Evolutionary conservation across 2,797 vertebrate species (phyloP).

Genomic region (Tragelaphus eurycerus): DNA sequence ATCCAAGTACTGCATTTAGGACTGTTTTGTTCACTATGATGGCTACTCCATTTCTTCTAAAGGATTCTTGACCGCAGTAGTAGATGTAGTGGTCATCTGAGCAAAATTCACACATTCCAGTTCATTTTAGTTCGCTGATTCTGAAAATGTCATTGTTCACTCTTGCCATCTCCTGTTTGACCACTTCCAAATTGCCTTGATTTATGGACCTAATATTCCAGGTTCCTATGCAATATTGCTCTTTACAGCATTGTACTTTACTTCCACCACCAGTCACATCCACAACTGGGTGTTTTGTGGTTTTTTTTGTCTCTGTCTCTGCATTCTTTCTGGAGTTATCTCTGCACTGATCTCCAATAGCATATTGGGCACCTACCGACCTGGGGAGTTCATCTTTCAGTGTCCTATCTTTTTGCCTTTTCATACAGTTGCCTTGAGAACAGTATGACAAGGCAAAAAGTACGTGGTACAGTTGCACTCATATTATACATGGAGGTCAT

Average conservation of each 20-base stretch:
- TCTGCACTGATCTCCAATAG: neutral
- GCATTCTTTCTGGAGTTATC: neutral
- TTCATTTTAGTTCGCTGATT: neutral
- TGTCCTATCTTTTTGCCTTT: neutral
- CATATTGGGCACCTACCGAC: neutral
- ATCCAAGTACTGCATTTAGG: neutral
- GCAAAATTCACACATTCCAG: neutral
- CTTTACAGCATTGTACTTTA: neutral
- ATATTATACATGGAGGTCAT: neutral
- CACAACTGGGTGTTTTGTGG: neutral
- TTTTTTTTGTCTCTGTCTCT: neutral
- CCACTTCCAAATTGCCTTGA: neutral
- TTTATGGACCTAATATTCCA: neutral
- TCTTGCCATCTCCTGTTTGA: neutral
- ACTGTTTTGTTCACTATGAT: neutral
- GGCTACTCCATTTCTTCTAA: neutral
- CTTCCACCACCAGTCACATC: neutral
- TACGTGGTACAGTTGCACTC: fast-evolving
- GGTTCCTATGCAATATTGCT: neutral
- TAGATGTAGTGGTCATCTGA: neutral
- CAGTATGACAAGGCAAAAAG: neutral
- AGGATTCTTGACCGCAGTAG: neutral
- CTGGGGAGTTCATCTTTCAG: neutral
- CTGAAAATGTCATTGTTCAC: neutral
- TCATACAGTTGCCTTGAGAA: neutral